phyloP scores from a whole-genome alignment of 2,888 invertebrate genomes.

The Melikaiella ostensackeni region DNA sequence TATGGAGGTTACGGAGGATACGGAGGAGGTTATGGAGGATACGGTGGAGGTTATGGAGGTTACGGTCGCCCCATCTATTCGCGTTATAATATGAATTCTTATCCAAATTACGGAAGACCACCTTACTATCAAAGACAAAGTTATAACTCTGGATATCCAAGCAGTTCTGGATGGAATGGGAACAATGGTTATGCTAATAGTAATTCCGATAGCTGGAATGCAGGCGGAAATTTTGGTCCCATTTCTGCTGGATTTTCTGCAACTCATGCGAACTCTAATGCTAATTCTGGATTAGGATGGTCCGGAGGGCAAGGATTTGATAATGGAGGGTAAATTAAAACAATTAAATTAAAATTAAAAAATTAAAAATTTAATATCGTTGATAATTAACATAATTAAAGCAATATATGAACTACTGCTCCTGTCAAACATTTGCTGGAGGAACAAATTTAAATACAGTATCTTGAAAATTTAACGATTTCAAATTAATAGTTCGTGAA shows the following conservation, averaged over 20 bases:
- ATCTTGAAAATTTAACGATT: no score
- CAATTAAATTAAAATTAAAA: not conserved
- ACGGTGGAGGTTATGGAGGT: slow-evolving; percentile 43
- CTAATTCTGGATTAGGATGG: slow-evolving; percentile 37
- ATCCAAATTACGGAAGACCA: slow-evolving; percentile 42
- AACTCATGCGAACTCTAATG: slow-evolving; percentile 42
- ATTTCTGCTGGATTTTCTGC: slow-evolving; percentile 24
- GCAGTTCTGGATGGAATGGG: slow-evolving; percentile 30
- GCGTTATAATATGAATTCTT: slow-evolving; percentile 49
- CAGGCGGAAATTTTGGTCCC: slow-evolving; percentile 42
- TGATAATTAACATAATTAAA: not conserved
- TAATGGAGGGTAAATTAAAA: slow-evolving; percentile 14
- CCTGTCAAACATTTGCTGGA: no score
- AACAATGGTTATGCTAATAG: slow-evolving; percentile 47
- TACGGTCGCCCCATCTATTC: slow-evolving; percentile 51
- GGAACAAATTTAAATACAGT: no score
- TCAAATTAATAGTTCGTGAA: no score
- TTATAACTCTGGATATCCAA: slow-evolving; percentile 31
- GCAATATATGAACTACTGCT: no score
- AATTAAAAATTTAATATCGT: not conserved
- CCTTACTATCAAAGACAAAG: slow-evolving; percentile 41
- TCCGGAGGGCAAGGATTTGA: not conserved
- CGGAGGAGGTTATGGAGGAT: slow-evolving; percentile 36
- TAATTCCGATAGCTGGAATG: slow-evolving; percentile 47
- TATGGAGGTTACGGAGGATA: slow-evolving; percentile 43